Percentiles rank a stretch among this genome's conserved stretches.
phyloP scores from a whole-genome alignment of 2,113 vertebrate species.

The Vicugna pacos region DNA sequence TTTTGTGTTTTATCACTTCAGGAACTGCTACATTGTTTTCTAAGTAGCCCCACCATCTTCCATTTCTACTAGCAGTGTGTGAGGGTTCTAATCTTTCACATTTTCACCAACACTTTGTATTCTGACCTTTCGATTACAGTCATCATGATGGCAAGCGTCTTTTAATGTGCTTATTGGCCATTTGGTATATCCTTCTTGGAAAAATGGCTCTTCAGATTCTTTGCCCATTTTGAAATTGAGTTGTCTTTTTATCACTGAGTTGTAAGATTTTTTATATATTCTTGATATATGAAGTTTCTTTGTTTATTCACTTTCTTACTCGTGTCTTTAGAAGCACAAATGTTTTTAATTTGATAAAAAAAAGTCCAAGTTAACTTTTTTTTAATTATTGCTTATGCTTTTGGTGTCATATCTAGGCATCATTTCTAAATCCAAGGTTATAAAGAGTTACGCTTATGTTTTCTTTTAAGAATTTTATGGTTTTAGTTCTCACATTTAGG shows the following conservation, averaged over 20 bases:
- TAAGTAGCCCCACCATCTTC: not conserved
- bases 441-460: not conserved
- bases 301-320: constrained; percentile 37
- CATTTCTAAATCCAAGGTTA: not conserved
- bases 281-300: not conserved
- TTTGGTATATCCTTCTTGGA: not conserved
- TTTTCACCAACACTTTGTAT: not conserved
- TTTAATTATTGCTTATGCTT: not conserved
- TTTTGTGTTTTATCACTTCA: constrained; percentile 18
- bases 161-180: not conserved
- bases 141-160: not conserved
- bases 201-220: not conserved
- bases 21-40: not conserved
- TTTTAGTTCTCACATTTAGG: not conserved
- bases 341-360: not conserved
- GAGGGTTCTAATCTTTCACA: not conserved
- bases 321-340: not conserved
- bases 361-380: not conserved
- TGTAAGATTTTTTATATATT: not conserved
- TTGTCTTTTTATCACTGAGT: not conserved
- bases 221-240: not conserved
- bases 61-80: not conserved
- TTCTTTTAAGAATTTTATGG: not conserved
- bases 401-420: not conserved
- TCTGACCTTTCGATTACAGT: not conserved